A percentile compares a stretch with the other conserved stretches of the same genome.
phyloP scores from a whole-genome alignment of 1,140 invertebrate species.

The Bombus fervidus region DNA sequence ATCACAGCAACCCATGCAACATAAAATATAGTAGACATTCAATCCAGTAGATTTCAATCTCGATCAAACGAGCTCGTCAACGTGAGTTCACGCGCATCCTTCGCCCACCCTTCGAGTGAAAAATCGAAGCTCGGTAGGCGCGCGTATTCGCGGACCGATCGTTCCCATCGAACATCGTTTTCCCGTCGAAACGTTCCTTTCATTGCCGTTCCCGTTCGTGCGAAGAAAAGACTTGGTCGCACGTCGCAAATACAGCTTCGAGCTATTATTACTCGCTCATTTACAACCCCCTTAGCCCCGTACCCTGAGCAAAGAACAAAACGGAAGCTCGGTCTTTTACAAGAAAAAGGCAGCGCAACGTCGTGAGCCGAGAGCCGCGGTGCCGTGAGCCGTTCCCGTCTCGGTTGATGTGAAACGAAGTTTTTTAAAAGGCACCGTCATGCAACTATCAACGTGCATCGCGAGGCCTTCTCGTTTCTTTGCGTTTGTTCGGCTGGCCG shows the following conservation, averaged over 20 bases:
- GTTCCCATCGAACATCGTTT: constrained; percentile 9
- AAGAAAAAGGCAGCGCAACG: constrained; percentile 30
- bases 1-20: too few relatives aligned
- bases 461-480: constrained; percentile 53
- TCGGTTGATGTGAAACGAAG: constrained; percentile 46
- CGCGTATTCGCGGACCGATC: neutral
- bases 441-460: constrained; percentile 45
- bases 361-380: neutral
- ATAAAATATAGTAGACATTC: neutral
- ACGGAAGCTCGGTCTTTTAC: constrained; percentile 53
- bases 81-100: too few relatives aligned
- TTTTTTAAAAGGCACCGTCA: constrained; percentile 38
- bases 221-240: constrained; percentile 48
- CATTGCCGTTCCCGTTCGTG: constrained; percentile 44
- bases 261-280: constrained; percentile 53
- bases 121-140: neutral
- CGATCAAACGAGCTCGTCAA: neutral
- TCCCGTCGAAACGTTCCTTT: constrained; percentile 37
- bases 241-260: constrained; percentile 44
- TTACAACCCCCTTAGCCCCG: constrained; percentile 23
- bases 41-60: neutral
- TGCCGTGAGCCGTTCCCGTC: constrained; percentile 37
- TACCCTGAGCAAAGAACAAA: constrained; percentile 29
- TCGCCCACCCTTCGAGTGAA: neutral
- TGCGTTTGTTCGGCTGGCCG: constrained; percentile 61